Evolutionary conservation across 1,140 invertebrate genomes (phyloP), one percentile per base, ranked within the genome.

Genomic region (Thereuonema tuberculata): DNA sequence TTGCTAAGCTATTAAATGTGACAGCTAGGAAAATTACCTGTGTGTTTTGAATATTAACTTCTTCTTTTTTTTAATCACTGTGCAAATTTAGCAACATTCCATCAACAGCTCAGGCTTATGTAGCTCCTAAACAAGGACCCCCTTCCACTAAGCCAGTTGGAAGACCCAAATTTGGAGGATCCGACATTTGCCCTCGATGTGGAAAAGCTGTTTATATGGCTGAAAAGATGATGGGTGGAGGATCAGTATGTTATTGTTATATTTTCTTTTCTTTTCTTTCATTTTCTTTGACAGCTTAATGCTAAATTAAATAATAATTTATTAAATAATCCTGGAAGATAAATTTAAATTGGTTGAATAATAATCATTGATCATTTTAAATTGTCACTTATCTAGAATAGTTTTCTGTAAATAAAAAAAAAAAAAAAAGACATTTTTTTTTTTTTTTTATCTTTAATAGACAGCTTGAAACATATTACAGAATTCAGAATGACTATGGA

Each of bases 181-280:
- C 89, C 21, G 82, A 92, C 74, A 88, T 89, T 49, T 94, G 90
- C 68, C 90, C 90, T 24, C 79, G 89, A 62, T 94, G 91, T 71
- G 89, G 88, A 54, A 91, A 91, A 64, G 91, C 78, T 70, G 91
- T 94, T 23, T 95, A 93, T 74, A 89, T 88, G 61, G 91, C 91
- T 54, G 91, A 94, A 75, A 89, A 92, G 75, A 93, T 93, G 89
- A 78, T 93, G 69, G 89, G 89, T 61, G 81, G 87, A 66, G 89
- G 89, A 78, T 80, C 84, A 77, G 87, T 89, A 78, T 85, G 81
- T 80, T 67, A 55, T 1, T 14, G 28, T n/a, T n/a, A n/a, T n/a
- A n/a, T n/a, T n/a, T n/a, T n/a, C n/a, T 23, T 58, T 59, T 31
- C 23, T 27, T 27, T 55, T 12, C 2, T 24, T 17, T 53, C 23